phyloP scores from a whole-genome alignment of 1,140 invertebrate species.

The Trichoplusia ni region DNA sequence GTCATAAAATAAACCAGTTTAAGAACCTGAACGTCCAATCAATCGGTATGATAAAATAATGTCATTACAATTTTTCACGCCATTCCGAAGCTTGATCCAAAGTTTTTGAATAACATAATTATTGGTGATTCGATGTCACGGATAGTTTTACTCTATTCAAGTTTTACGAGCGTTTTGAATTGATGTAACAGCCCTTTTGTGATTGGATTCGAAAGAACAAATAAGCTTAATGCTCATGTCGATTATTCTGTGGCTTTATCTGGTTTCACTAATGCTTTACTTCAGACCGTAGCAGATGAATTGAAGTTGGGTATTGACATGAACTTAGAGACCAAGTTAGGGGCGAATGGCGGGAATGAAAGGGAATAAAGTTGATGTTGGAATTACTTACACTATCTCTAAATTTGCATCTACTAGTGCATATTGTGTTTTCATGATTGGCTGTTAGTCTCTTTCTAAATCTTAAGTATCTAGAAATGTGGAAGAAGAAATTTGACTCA shows the following conservation, averaged over 20 bases:
- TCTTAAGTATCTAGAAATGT: too few relatives aligned
- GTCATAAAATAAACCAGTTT: too few relatives aligned
- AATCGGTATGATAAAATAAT: constrained; percentile 12
- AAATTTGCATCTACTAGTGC: too few relatives aligned
- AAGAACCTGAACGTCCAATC: neutral
- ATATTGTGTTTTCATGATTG: too few relatives aligned
- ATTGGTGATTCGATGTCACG: constrained; percentile 15
- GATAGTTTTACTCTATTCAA: constrained; percentile 5
- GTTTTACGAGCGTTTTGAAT: constrained; percentile 16
- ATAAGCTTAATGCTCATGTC: constrained; percentile 5
- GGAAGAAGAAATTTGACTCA: too few relatives aligned
- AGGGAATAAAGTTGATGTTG: too few relatives aligned
- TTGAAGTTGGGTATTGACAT: constrained; percentile 13
- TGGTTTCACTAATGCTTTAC: neutral
- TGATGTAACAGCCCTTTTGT: constrained; percentile 12
- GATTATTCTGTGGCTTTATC: constrained; percentile 13
- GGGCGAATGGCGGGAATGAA: too few relatives aligned
- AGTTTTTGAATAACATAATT: constrained; percentile 18
- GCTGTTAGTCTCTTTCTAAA: too few relatives aligned
- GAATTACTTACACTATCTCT: too few relatives aligned
- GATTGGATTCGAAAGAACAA: constrained; percentile 26
- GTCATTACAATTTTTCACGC: constrained; percentile 17
- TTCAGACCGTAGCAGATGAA: constrained; percentile 7
- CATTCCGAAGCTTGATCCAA: constrained; percentile 5
- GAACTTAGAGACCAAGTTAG: neutral